phyloP scores from a whole-genome alignment of 1,140 invertebrate species.

The Arion vulgaris region DNA sequence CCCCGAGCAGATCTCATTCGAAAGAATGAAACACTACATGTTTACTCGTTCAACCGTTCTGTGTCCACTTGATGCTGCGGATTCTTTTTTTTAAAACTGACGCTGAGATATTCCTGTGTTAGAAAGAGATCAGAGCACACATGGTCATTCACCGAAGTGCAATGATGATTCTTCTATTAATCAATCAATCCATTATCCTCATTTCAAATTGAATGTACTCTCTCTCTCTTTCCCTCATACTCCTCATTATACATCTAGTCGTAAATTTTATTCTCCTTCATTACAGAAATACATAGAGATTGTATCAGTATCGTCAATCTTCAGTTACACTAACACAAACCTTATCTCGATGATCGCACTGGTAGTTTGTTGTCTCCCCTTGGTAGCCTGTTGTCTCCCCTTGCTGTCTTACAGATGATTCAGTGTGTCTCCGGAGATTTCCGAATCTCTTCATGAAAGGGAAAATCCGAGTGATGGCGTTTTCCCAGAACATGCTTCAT shows the following conservation, averaged over 20 bases:
- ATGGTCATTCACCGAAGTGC: too few species aligned
- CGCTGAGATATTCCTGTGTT: too few species aligned
- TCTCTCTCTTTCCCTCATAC: too few species aligned
- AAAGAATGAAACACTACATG: too few species aligned
- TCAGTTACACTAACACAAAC: neutral
- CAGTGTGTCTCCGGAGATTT: slow-evolving; percentile 5
- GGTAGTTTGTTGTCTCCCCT: neutral
- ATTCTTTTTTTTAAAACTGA: too few species aligned
- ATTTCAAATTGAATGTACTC: too few species aligned
- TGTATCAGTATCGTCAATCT: neutral
- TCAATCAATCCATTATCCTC: too few species aligned
- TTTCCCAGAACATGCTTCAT: neutral
- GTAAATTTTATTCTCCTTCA: neutral
- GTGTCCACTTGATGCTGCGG: too few species aligned
- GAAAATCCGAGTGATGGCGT: neutral
- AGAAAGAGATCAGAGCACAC: too few species aligned
- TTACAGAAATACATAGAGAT: neutral
- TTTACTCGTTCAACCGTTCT: too few species aligned
- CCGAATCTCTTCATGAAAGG: neutral
- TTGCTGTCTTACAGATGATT: neutral
- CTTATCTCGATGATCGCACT: neutral
- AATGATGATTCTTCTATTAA: too few species aligned
- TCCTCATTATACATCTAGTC: neutral
- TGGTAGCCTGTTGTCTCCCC: neutral
- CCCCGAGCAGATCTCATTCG: too few species aligned